Conservation (phyloP, 2,797 vertebrate species). For the Phrynocephalus guinanensis region DNA sequence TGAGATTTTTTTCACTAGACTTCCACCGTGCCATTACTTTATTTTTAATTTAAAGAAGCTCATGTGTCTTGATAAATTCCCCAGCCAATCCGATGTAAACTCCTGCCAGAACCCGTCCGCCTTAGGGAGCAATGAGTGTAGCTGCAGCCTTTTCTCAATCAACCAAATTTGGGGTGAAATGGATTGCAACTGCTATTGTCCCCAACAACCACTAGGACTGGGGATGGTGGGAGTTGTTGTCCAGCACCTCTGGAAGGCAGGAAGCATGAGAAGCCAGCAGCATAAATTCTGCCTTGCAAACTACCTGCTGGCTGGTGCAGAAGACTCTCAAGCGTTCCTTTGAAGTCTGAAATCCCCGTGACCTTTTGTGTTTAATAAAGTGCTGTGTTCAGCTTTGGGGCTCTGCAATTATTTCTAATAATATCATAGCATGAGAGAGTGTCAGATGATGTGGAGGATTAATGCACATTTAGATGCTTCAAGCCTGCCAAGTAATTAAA, state of each 20-base stretch:
- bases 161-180: background rate
- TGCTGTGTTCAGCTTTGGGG: conserved; percentile 4
- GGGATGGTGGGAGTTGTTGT: background rate
- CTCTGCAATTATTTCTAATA: conserved; percentile 42
- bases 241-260: background rate
- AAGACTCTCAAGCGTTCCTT: conserved; percentile 16
- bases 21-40: background rate
- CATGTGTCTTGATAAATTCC: background rate
- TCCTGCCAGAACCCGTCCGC: background rate
- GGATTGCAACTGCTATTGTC: background rate
- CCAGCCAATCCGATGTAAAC: background rate
- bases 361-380: conserved; percentile 39
- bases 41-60: background rate
- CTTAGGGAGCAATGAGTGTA: background rate
- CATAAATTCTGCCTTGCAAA: background rate
- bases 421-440: conserved; percentile 25
- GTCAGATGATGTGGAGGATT: conserved; percentile 28
- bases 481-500: conserved; percentile 43
- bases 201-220: background rate
- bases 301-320: background rate
- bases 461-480: conserved; percentile 38
- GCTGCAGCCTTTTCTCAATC: background rate
- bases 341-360: background rate
- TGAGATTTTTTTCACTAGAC: background rate
- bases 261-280: background rate